Evolutionary conservation across 1,140 invertebrate genomes (phyloP).

Genomic region (Hermetia illucens): DNA sequence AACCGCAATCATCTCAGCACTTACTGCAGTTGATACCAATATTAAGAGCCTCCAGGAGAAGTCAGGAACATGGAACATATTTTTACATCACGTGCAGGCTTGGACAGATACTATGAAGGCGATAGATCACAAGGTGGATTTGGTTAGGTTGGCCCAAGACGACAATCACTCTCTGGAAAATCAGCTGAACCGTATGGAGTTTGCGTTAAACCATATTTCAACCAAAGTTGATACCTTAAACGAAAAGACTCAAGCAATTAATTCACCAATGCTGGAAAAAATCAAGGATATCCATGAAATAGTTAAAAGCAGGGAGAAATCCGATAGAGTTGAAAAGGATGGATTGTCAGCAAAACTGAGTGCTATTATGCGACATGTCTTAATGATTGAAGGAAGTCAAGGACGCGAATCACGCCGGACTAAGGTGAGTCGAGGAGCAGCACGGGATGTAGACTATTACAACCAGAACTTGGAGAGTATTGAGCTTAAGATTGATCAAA

Average conservation of each 20-base stretch:
- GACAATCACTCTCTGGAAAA: slow-evolving; percentile 9
- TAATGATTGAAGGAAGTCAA: slow-evolving; percentile 6
- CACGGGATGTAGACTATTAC: too few species aligned
- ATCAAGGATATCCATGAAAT: slow-evolving; percentile 1
- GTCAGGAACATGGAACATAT: slow-evolving; percentile 11
- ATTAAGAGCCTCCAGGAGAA: slow-evolving; percentile 18
- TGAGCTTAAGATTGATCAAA: too few species aligned
- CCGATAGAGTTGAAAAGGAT: background rate
- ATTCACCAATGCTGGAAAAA: background rate
- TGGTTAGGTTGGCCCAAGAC: slow-evolving; percentile 13
- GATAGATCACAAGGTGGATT: slow-evolving; percentile 12
- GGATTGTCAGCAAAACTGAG: slow-evolving; percentile 7
- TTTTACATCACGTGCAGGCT: slow-evolving; percentile 11
- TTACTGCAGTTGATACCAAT: slow-evolving; percentile 29
- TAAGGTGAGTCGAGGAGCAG: too few species aligned
- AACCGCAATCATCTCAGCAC: slow-evolving; percentile 16
- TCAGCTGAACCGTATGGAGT: slow-evolving; percentile 13
- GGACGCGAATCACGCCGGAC: slow-evolving; percentile 4
- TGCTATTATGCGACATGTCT: slow-evolving; percentile 6
- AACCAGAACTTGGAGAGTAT: too few species aligned
- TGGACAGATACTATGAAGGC: slow-evolving; percentile 11
- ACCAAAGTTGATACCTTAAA: slow-evolving; percentile 11
- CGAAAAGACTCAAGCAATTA: background rate
- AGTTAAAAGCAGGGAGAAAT: background rate
- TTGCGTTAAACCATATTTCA: slow-evolving; percentile 15